A percentile compares a stretch with the other conserved stretches of the same genome.
These are phyloP conservation scores for Phoxinus phoxinus DNA, from an alignment of 2,113 vertebrate species.

Conservation along the genomic window DNA sequence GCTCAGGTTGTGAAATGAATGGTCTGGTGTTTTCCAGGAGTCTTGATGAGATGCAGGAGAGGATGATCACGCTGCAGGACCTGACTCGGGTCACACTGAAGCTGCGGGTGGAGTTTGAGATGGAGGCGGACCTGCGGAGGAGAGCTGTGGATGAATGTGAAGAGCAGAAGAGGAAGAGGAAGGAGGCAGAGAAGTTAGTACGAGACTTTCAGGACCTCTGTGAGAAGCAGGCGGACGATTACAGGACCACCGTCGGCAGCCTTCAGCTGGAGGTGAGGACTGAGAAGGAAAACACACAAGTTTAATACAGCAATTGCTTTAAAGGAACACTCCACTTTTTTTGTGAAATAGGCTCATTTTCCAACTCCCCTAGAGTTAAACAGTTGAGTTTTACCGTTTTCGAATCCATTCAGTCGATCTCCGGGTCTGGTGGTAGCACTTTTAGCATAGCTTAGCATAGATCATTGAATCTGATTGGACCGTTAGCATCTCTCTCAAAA, in stretches of 20 bases:
- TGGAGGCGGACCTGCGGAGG: conserved; percentile 68
- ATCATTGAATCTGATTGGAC: too few species aligned
- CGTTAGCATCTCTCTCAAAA: too few species aligned
- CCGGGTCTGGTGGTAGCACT: too few species aligned
- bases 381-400: too few species aligned
- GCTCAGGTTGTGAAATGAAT: neutral
- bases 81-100: conserved; percentile 47
- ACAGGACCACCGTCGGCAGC: neutral
- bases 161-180: conserved; percentile 42
- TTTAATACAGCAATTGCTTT: neutral
- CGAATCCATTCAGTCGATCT: too few species aligned
- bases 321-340: too few species aligned
- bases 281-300: neutral
- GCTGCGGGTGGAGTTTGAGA: conserved; percentile 68
- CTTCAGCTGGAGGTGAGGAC: conserved; percentile 36
- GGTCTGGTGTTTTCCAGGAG: conserved; percentile 60
- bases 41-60: conserved; percentile 53
- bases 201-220: conserved; percentile 44
- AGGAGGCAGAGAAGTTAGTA: conserved; percentile 38
- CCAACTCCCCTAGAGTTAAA: too few species aligned
- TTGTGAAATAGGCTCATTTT: too few species aligned
- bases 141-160: conserved; percentile 60
- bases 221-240: conserved; percentile 18
- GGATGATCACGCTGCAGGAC: neutral
- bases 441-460: too few species aligned